Conservation (phyloP, 2,888 invertebrate genomes). For the Muscina levida region DNA sequence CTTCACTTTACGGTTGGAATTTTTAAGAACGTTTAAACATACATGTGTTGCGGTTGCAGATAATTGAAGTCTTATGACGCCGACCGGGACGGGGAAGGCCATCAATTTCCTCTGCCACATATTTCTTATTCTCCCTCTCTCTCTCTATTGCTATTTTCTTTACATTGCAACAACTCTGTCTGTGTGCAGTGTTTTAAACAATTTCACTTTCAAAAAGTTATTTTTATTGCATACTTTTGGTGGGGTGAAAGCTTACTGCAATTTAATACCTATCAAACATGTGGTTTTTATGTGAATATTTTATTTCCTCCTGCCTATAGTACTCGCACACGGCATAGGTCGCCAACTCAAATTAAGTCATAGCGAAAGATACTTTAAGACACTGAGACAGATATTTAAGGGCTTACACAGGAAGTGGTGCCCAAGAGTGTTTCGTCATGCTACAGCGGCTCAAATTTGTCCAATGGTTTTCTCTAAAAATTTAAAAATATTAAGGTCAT, state of each 20-base stretch:
- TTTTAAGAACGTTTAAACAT: constrained; percentile 39
- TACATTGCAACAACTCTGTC: too few relatives aligned
- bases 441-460: constrained; percentile 46
- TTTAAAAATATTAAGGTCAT: constrained; percentile 41
- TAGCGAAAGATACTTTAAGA: constrained; percentile 7
- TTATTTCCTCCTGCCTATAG: constrained; percentile 39
- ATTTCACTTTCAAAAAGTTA: not conserved
- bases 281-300: constrained; percentile 71
- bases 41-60: constrained; percentile 61
- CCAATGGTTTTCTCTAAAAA: constrained; percentile 36
- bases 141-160: too few relatives aligned
- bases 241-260: constrained; percentile 71
- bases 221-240: constrained; percentile 73
- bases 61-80: constrained; percentile 60
- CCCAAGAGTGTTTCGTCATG: constrained; percentile 47
- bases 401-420: constrained; percentile 7
- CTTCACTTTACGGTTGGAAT: constrained; percentile 37
- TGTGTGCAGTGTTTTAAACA: constrained; percentile 65
- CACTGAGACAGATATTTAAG: constrained; percentile 14
- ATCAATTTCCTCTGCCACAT: constrained; percentile 1
- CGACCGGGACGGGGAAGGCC: constrained; percentile 40
- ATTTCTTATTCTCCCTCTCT: too few relatives aligned
- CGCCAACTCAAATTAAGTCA: constrained; percentile 49
- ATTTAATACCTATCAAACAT: constrained; percentile 74
- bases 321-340: not conserved